Evolutionary conservation across 2,888 invertebrate genomes (phyloP), one percentile per base, ranked within the genome.

Genomic region (Himalopsyche kuldschensis): DNA sequence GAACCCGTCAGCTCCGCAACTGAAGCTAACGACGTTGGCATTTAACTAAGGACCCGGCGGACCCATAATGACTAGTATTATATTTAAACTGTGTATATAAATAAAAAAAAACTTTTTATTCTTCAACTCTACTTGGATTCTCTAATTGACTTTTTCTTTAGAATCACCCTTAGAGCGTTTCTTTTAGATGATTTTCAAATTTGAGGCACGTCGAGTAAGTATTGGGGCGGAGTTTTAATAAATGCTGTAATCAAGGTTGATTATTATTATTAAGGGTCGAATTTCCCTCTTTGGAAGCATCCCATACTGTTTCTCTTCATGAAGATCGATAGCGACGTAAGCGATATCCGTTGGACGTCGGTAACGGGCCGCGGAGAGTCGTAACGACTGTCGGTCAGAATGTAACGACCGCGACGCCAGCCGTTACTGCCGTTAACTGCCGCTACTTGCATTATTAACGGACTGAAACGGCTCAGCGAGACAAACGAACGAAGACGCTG

Each of bases 391-490:
- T 63, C 75, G 78, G 69, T 80, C 75, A 76, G 30, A 27, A 69
- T 69, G 69, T 30, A 69, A 69, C 69, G 80, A 75, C 80, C 75
- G 80, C 80, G 80, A 48, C 80, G 75, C 75, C 35, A 48, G 46
- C 46, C 46, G 69, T 69, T 69, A 69, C 27, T 15, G 69, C 69
- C 15, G 69, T 46, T 79, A 79, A 79, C 79, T 46, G 55, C 48
- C 69, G 63, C 69, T 85, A 69, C 78, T 88, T 88, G 48, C 87
- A 88, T 10, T 87, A 86, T 87, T 89, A 82, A 89, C 89, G 84
- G 88, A 88, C 87, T 88, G 69, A 69, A 69, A 69, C 11, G 69
- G 11, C 27, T 69, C 69, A 69, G 15, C 69, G 69, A 69, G 30
- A 69, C 69, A 69, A 69, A 30, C 69, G 30, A 27, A 69, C 63